Percentiles rank a stretch among this genome's conserved stretches.
These are phyloP conservation scores for Nemotelus pantherinus DNA, from an alignment of 2,888 invertebrate species.

Conservation along the genomic window DNA sequence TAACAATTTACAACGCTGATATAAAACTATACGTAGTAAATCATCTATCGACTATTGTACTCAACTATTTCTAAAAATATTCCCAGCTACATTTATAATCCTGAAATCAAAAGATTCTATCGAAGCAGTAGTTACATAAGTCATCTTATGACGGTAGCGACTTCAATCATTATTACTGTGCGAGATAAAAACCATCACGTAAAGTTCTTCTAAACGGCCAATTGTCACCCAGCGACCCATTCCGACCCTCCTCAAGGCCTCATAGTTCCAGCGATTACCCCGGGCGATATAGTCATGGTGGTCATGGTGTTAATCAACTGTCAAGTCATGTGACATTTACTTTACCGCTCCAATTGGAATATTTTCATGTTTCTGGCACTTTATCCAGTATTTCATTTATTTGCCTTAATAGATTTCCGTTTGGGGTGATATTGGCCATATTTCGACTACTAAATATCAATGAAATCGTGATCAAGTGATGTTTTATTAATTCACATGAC, in stretches of 20 bases:
- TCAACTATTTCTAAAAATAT: neutral
- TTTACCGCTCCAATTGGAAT: slow-evolving; percentile 25
- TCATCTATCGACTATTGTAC: neutral
- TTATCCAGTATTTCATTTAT: no score
- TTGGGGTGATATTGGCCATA: no score
- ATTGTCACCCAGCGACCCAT: neutral
- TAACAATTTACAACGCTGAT: no score
- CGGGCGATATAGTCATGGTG: neutral
- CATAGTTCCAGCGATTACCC: neutral
- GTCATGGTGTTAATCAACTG: slow-evolving; percentile 35
- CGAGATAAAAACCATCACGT: slow-evolving; percentile 13
- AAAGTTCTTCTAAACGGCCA: neutral
- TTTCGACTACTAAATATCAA: no score
- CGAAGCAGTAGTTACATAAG: no score
- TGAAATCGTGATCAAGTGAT: slow-evolving; percentile 21
- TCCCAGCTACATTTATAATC: neutral
- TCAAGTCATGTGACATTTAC: slow-evolving; percentile 43
- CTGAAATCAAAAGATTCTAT: neutral
- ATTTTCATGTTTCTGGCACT: neutral
- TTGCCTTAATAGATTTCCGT: no score
- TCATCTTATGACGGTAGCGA: slow-evolving; percentile 7
- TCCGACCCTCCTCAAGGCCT: neutral
- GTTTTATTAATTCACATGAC: slow-evolving; percentile 36
- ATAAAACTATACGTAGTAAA: neutral
- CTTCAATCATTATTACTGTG: neutral